phyloP scores from a whole-genome alignment of 2,113 vertebrate genomes.

The Heterotis niloticus region DNA sequence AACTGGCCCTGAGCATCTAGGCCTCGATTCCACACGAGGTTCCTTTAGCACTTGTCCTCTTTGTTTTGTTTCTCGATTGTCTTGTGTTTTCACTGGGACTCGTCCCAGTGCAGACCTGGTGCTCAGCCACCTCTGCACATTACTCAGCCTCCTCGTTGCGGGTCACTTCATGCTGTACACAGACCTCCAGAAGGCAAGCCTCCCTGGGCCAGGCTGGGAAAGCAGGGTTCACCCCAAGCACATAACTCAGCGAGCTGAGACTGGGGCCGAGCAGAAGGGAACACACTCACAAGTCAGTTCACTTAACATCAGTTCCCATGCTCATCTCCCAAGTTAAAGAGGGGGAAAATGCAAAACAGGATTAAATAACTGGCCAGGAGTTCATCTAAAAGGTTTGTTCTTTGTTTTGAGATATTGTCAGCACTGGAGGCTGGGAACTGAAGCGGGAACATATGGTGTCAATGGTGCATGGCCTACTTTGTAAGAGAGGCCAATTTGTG shows the following conservation, averaged over 20 bases:
- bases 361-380: slow-evolving; percentile 27
- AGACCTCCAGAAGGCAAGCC: slow-evolving; percentile 34
- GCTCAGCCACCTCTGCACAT: slow-evolving; percentile 17
- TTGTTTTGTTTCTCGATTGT: slow-evolving; percentile 31
- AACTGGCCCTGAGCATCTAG: neutral
- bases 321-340: neutral
- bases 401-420: slow-evolving; percentile 32
- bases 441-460: slow-evolving; percentile 12
- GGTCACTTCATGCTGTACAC: slow-evolving; percentile 41
- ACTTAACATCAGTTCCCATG: slow-evolving; percentile 16
- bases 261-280: slow-evolving; percentile 36
- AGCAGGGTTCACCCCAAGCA: slow-evolving; percentile 44
- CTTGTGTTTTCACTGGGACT: slow-evolving; percentile 28
- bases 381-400: slow-evolving; percentile 31
- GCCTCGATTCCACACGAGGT: neutral
- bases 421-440: slow-evolving; percentile 25
- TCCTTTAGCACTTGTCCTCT: slow-evolving; percentile 22
- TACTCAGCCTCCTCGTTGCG: slow-evolving; percentile 32
- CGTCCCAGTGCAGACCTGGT: slow-evolving; percentile 6
- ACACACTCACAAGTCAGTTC: neutral
- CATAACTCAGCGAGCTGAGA: slow-evolving; percentile 33
- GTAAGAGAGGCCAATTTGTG: neutral
- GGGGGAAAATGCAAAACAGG: neutral
- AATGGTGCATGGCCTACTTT: neutral
- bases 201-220: slow-evolving; percentile 41